phyloP scores from a whole-genome alignment of 2,797 vertebrate genomes.

The Crotalus adamanteus region DNA sequence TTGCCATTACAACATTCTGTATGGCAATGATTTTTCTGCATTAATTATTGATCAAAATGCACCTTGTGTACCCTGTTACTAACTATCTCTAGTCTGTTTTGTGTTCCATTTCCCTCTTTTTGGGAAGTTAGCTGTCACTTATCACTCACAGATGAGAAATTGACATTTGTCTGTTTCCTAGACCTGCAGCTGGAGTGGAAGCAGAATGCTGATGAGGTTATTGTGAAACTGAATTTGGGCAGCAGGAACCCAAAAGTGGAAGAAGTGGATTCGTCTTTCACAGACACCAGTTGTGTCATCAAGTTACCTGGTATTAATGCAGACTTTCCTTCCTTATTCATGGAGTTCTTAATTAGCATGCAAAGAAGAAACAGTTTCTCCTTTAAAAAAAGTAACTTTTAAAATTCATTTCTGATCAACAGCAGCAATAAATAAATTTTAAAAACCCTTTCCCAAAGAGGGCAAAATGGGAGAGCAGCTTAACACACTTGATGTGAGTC shows the following conservation, averaged over 20 bases:
- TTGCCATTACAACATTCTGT: background rate
- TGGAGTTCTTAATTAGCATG: background rate
- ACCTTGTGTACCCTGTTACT: background rate
- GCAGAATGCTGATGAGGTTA: constrained; percentile 91
- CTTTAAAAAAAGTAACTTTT: background rate
- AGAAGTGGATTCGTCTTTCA: constrained; percentile 84
- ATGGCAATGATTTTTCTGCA: background rate
- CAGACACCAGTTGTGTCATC: constrained; percentile 86
- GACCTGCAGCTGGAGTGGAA: constrained; percentile 95
- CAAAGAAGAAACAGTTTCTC: background rate
- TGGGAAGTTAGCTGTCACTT: background rate
- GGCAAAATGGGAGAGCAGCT: background rate
- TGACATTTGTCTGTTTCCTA: constrained; percentile 50
- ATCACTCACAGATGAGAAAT: background rate
- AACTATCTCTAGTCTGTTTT: background rate
- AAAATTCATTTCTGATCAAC: background rate
- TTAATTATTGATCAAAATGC: background rate
- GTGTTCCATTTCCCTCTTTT: background rate
- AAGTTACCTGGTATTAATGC: constrained; percentile 76
- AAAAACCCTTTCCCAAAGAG: background rate
- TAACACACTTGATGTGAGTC: background rate
- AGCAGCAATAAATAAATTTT: background rate
- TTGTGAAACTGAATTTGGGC: constrained; percentile 86
- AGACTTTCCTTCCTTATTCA: background rate
- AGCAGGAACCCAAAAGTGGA: constrained; percentile 77